Base-by-base conservation (phyloP, 2,888 invertebrate species). In the Busseola fusca region DNA sequence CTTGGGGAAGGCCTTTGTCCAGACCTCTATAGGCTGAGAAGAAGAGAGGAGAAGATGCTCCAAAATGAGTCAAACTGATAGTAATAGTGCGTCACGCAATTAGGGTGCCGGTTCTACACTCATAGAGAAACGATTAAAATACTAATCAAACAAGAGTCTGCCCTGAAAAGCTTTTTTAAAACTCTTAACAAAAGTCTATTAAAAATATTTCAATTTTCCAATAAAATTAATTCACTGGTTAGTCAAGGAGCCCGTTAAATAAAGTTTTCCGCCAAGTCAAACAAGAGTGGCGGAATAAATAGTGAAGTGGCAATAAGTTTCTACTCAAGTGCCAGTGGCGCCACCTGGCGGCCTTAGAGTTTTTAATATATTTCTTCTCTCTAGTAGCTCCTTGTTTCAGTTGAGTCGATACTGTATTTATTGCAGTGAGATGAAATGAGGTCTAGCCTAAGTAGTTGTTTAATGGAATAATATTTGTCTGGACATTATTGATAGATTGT, bases 301-400 rank as follows among this genome's bases (percentile, higher is more conserved):
- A 74, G 76, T 84, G 72, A 70, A 84, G 84, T 58, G 83, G 83
- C 84, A 84, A 84, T 84, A 84, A 84, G 76, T 73, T 74, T 45
- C 48, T n/a, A 42, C 69, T 58, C 48, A 37, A 66, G 76, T 57
- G 67, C 63, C 50, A 48, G 58, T 63, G 18, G 37, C 69, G 59
- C 77, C 83, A 75, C 74, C 84, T 76, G 69, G 64, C 57, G 72
- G 45, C 64, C 78, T 73, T 69, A 62, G 59, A 72, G 78, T 76
- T 84, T 79, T 84, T 84, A 84, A 84, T 84, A 84, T 84, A 84
- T 82, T 80, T 80, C 71, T 45, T 68, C 21, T 50, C 50, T 34
- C 66, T 63, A 72, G 64, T 50, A 25, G 27, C 27, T 58, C 42
- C 52, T 73, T 54, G 69, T 74, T 72, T 56, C 68, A 67, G 68